Evolutionary conservation across 2,113 vertebrate genomes (phyloP).

Genomic region (Notarius lentiginosus): DNA sequence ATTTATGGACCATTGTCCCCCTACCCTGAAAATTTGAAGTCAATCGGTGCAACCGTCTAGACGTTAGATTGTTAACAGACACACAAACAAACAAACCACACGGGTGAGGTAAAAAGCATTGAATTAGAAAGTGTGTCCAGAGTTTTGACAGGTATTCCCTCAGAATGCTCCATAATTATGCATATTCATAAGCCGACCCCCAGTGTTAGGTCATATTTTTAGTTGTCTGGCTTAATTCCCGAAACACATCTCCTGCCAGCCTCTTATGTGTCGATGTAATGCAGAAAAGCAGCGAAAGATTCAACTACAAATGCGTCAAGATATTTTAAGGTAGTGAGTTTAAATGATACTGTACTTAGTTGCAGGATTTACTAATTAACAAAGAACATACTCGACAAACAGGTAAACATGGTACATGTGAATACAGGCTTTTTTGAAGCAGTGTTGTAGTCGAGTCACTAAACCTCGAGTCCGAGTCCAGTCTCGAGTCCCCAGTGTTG

Average conservation of each 20-base stretch:
- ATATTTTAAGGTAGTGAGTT: background rate
- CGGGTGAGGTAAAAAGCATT: too few species aligned
- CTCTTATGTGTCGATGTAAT: background rate
- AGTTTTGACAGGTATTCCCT: background rate
- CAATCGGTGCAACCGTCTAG: too few species aligned
- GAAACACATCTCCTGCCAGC: background rate
- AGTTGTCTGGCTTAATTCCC: background rate
- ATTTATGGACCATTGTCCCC: too few species aligned
- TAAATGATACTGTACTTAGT: background rate
- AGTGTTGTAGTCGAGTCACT: too few species aligned
- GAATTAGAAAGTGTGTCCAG: too few species aligned
- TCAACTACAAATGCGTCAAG: background rate
- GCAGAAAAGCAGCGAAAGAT: background rate
- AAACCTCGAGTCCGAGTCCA: too few species aligned
- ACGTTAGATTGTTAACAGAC: too few species aligned
- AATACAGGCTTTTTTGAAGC: background rate
- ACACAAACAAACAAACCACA: too few species aligned
- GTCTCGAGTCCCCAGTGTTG: too few species aligned
- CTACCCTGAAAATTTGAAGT: too few species aligned
- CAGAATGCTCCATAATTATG: background rate
- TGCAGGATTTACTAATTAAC: background rate
- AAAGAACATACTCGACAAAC: background rate
- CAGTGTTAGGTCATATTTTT: background rate
- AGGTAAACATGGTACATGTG: background rate
- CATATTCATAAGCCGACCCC: background rate